Evolutionary conservation across 2,113 vertebrate genomes (phyloP).

Genomic region (Bombycilla garrulus): DNA sequence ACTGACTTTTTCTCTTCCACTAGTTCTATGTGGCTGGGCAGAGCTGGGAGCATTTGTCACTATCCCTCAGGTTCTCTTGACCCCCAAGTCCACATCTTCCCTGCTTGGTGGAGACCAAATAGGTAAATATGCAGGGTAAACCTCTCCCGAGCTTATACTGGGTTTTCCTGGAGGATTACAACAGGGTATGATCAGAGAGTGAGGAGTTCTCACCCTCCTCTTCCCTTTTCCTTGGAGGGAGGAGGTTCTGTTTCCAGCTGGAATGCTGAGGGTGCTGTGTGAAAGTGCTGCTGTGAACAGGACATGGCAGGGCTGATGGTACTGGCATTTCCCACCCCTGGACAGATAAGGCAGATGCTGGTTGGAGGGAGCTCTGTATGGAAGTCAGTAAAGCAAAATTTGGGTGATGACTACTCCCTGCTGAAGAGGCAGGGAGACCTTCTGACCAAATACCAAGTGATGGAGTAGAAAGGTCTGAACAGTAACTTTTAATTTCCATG

Average conservation of each 20-base stretch:
- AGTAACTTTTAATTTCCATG: neutral
- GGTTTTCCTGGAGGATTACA: neutral
- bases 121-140: neutral
- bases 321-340: neutral
- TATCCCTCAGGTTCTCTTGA: neutral
- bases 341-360: neutral
- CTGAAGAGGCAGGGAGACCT: neutral
- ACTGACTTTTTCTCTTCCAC: neutral
- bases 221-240: neutral
- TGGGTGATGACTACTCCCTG: neutral
- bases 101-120: neutral
- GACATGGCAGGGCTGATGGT: neutral
- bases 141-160: neutral
- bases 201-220: neutral
- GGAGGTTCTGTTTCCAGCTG: neutral
- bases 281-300: neutral
- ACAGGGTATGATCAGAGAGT: neutral
- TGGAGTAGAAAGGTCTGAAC: neutral
- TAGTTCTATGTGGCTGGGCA: neutral
- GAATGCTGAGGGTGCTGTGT: neutral
- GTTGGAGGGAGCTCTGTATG: neutral
- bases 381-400: neutral
- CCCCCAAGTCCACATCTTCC: neutral
- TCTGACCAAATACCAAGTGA: neutral
- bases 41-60: neutral